Evolutionary conservation across 2,888 invertebrate genomes (phyloP), one percentile per base, ranked within the genome.

Genomic region (Tuta absoluta): DNA sequence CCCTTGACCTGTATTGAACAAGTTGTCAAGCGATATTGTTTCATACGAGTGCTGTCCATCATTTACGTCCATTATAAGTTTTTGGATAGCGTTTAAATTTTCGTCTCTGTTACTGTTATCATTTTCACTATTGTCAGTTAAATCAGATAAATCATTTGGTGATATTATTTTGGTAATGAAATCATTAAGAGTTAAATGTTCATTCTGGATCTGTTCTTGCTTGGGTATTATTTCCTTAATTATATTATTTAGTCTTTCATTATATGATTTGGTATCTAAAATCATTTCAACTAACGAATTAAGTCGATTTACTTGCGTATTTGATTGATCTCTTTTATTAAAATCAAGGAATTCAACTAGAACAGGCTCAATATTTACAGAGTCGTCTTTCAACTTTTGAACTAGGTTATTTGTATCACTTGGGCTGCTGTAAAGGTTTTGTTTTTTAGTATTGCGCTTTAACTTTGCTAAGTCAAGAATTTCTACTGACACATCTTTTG

Each of bases 401-500:
- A 45, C 1, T 45, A 17, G 17, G 3, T 45, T 45, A 4, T 17
- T 17, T 17, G 45, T 3, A n/a, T 17, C 17, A 17, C 0, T n/a
- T 45, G n/a, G n/a, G 2, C 8, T 17, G 3, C 7, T 45, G n/a
- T n/a, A 17, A 17, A 11, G n/a, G n/a, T 12, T 11, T 33, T n/a
- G 14, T 28, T 17, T 33, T 56, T 56, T 17, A 17, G 33, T 33
- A 33, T 33, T n/a, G 7, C 8, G 8, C 19, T 56, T 24, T 28
- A 56, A 23, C 12, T 24, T 17, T 56, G 14, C 24, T 56, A 56
- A 56, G 28, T 56, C 56, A 8, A 56, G 5, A 8, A 56, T 33
- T 28, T 56, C 33, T n/a, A 56, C 56, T 2, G 28, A 33, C 24
- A 56, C 56, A 17, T 56, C 33, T 17, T 56, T 28, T 17, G 56